These are phyloP conservation scores for Osmerus mordax DNA, from an alignment of 2,113 vertebrate genomes.

Conservation along the genomic window DNA sequence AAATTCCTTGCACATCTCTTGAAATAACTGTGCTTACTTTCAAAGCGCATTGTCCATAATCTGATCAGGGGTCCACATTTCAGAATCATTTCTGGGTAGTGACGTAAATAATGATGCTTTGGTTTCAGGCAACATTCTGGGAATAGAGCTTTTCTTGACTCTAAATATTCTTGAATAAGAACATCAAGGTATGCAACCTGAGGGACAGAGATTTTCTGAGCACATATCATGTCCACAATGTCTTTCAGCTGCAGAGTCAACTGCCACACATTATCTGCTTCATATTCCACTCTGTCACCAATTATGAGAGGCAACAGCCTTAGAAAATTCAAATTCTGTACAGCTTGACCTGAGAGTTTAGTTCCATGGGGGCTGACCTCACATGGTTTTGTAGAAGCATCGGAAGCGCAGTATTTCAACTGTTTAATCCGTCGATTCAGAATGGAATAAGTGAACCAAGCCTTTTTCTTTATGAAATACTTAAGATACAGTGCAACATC, in stretches of 20 bases:
- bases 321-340: slow-evolving; percentile 50
- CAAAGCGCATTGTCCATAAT: slow-evolving; percentile 13
- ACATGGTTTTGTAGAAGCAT: slow-evolving; percentile 43
- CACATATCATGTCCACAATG: no score
- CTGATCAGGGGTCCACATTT: slow-evolving; percentile 27
- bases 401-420: slow-evolving; percentile 35
- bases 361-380: slow-evolving; percentile 26
- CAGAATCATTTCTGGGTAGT: slow-evolving; percentile 17
- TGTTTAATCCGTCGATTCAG: slow-evolving; percentile 30
- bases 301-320: slow-evolving; percentile 41
- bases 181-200: slow-evolving; percentile 28
- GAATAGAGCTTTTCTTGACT: slow-evolving; percentile 23
- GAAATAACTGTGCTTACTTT: slow-evolving; percentile 9
- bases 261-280: no score
- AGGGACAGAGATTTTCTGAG: not conserved
- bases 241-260: no score
- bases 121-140: slow-evolving; percentile 17
- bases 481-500: no score
- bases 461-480: no score
- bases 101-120: slow-evolving; percentile 27
- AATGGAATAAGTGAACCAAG: no score
- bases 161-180: slow-evolving; percentile 30
- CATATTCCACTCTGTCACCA: slow-evolving; percentile 2
- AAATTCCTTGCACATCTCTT: slow-evolving; percentile 31
- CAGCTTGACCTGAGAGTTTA: slow-evolving; percentile 38